Percentiles rank a stretch among this genome's conserved stretches.
Evolutionary conservation across 2,888 invertebrate genomes (phyloP).

Genomic region (Sycophila texana): DNA sequence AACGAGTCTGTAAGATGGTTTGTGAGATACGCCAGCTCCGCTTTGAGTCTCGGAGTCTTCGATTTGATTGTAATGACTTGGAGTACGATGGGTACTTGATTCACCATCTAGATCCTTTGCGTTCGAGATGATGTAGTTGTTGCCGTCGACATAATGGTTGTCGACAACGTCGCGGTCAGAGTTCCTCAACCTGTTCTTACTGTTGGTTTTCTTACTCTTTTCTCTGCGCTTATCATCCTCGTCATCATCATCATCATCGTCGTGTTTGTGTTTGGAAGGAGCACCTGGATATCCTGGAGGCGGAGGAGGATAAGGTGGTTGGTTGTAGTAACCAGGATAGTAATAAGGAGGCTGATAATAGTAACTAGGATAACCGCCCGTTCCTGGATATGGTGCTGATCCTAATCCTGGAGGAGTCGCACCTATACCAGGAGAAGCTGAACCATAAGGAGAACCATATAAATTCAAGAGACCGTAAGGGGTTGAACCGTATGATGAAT

Average conservation of each 20-base stretch:
- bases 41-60: constrained; percentile 61
- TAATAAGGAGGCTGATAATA: constrained; percentile 65
- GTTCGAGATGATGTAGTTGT: constrained; percentile 66
- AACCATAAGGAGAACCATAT: constrained; percentile 56
- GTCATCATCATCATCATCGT: constrained; percentile 55
- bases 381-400: constrained; percentile 20
- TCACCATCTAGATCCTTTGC: constrained; percentile 68
- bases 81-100: constrained; percentile 65
- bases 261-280: constrained; percentile 54
- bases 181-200: constrained; percentile 60
- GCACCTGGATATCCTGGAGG: constrained; percentile 56
- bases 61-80: constrained; percentile 65
- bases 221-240: constrained; percentile 36
- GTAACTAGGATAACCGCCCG: constrained; percentile 64
- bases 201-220: constrained; percentile 59
- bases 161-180: constrained; percentile 57
- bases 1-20: constrained; percentile 66
- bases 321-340: constrained; percentile 68
- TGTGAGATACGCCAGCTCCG: constrained; percentile 56
- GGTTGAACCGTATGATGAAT: constrained; percentile 20
- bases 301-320: constrained; percentile 65
- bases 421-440: constrained; percentile 5
- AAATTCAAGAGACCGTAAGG: constrained; percentile 55
- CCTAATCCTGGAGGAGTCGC: constrained; percentile 22
- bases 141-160: constrained; percentile 67